Conservation (phyloP, 2,888 invertebrate genomes). For the Fissipunctia ypsillon region DNA sequence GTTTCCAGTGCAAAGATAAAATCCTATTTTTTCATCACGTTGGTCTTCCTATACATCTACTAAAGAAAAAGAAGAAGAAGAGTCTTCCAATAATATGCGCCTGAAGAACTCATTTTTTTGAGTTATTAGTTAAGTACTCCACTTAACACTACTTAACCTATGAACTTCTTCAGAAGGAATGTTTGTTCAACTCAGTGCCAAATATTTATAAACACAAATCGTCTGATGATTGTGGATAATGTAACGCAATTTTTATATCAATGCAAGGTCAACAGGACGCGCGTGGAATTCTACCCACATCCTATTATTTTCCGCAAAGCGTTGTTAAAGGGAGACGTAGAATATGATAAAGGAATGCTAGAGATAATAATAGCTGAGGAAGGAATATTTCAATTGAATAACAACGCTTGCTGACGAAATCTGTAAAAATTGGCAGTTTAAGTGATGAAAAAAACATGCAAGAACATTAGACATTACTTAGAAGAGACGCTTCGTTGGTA, state of each 20-base stretch:
- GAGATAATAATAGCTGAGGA: background rate
- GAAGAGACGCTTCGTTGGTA: background rate
- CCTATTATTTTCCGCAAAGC: slow-evolving; percentile 63
- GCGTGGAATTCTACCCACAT: slow-evolving; percentile 63
- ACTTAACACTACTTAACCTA: too few species aligned
- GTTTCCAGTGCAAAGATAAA: too few species aligned
- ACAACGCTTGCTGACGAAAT: background rate
- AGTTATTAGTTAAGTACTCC: too few species aligned
- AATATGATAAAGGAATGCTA: background rate
- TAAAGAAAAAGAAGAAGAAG: background rate
- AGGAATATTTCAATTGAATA: background rate
- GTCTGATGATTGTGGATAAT: slow-evolving; percentile 34
- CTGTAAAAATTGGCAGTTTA: background rate
- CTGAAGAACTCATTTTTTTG: too few species aligned
- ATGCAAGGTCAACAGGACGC: slow-evolving; percentile 63
- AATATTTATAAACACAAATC: slow-evolving; percentile 27
- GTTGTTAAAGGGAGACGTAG: slow-evolving; percentile 13
- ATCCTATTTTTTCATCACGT: too few species aligned
- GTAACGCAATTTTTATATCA: slow-evolving; percentile 68
- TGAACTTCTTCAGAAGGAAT: background rate
- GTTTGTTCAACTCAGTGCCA: background rate
- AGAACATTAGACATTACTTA: background rate
- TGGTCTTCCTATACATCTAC: too few species aligned
- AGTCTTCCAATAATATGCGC: background rate
- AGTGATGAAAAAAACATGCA: background rate